Evolutionary conservation across 2,797 vertebrate species (phyloP).

Genomic region (Neoniphon sammara): DNA sequence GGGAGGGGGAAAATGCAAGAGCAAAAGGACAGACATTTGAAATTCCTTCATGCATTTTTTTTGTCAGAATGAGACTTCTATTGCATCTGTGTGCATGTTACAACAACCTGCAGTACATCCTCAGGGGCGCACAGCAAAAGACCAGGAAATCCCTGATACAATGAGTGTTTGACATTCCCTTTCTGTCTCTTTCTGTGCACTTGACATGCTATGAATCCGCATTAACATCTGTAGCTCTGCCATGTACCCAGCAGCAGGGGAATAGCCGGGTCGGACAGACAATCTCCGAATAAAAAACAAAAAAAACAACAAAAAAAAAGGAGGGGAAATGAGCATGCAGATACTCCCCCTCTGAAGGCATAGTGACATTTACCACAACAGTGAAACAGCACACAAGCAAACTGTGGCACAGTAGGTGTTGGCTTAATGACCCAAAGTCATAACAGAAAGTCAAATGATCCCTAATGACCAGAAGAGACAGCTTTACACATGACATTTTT

Average conservation of each 20-base stretch:
- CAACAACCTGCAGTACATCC: slow-evolving; percentile 5
- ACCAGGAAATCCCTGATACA: slow-evolving; percentile 39
- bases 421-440: slow-evolving; percentile 38
- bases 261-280: slow-evolving; percentile 6
- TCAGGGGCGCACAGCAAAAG: slow-evolving; percentile 13
- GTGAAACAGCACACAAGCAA: slow-evolving; percentile 40
- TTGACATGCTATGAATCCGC: slow-evolving; percentile 39
- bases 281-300: slow-evolving; percentile 26
- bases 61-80: neutral
- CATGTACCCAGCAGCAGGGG: slow-evolving; percentile 26
- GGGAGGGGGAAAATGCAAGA: slow-evolving; percentile 28
- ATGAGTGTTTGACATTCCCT: slow-evolving; percentile 44
- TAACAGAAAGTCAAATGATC: slow-evolving; percentile 59
- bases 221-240: slow-evolving; percentile 27
- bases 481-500: slow-evolving; percentile 44
- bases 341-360: slow-evolving; percentile 8
- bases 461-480: slow-evolving; percentile 51
- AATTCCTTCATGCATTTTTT: neutral
- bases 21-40: slow-evolving; percentile 8
- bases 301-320: too few species aligned
- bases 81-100: slow-evolving; percentile 1
- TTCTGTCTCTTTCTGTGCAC: slow-evolving; percentile 43
- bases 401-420: slow-evolving; percentile 21
- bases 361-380: slow-evolving; percentile 62
- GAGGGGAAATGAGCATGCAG: slow-evolving; percentile 23